Evolutionary conservation across 2,113 vertebrate species (phyloP).

Genomic region (Romanogobio albipinnatus): DNA sequence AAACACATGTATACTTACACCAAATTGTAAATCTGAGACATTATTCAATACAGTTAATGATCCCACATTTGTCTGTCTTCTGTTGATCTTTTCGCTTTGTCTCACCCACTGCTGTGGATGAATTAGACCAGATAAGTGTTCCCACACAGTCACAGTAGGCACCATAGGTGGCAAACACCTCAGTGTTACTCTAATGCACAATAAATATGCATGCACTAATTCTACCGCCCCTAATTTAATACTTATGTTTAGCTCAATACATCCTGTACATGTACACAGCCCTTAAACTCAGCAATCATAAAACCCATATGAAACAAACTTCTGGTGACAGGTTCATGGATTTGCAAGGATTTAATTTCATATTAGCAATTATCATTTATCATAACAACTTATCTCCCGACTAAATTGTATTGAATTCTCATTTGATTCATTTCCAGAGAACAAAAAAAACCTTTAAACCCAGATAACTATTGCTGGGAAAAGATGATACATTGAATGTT

Average conservation of each 20-base stretch:
- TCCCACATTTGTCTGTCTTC: not conserved
- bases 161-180: not conserved
- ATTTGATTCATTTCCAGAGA: not conserved
- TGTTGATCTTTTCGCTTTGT: not conserved
- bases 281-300: not conserved
- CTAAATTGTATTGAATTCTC: not conserved
- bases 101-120: not conserved
- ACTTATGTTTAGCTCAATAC: not conserved
- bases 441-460: not conserved
- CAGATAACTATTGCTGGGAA: not conserved
- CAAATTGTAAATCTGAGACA: not conserved
- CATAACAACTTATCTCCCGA: not conserved
- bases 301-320: not conserved
- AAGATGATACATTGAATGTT: not conserved
- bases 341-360: not conserved
- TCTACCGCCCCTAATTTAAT: not conserved
- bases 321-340: not conserved
- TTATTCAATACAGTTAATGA: not conserved
- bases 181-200: conserved; percentile 11
- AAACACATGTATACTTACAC: not conserved
- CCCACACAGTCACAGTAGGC: not conserved
- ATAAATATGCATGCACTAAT: conserved; percentile 4
- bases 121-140: conserved; percentile 2
- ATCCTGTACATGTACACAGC: not conserved
- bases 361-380: not conserved